Evolutionary conservation across 2,888 invertebrate species (phyloP).

Genomic region (Volucella inflata): DNA sequence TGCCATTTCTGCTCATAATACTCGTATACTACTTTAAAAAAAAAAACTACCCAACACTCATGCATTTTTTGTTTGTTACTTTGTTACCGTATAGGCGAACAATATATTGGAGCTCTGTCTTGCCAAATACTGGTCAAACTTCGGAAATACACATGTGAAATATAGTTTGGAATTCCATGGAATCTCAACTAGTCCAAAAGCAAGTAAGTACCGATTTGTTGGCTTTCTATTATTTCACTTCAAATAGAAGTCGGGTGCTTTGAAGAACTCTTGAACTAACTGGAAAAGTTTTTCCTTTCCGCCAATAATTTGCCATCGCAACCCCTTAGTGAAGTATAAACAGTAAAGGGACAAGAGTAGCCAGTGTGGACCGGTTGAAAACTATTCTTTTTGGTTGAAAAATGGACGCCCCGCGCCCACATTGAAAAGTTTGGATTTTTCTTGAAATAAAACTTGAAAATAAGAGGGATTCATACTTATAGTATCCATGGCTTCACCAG

Average conservation of each 20-base stretch:
- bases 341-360: too few species aligned
- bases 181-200: slow-evolving; percentile 87
- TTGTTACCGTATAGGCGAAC: slow-evolving; percentile 85
- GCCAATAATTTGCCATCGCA: slow-evolving; percentile 35
- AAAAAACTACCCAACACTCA: slow-evolving; percentile 69
- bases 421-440: slow-evolving; percentile 41
- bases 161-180: slow-evolving; percentile 93
- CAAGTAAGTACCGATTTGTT: slow-evolving; percentile 80
- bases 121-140: slow-evolving; percentile 97
- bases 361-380: background rate
- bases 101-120: slow-evolving; percentile 94
- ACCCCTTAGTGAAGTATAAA: background rate
- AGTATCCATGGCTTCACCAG: too few species aligned
- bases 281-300: slow-evolving; percentile 58
- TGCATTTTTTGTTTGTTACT: slow-evolving; percentile 50
- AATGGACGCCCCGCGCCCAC: slow-evolving; percentile 37
- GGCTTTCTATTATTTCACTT: slow-evolving; percentile 62
- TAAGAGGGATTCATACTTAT: slow-evolving; percentile 1
- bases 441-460: slow-evolving; percentile 18
- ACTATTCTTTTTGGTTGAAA: slow-evolving; percentile 30
- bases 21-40: too few species aligned
- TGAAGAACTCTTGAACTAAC: slow-evolving; percentile 50
- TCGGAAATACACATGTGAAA: slow-evolving; percentile 90
- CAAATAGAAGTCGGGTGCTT: background rate
- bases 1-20: slow-evolving; percentile 71